Conservation (phyloP, 2,888 invertebrate species). For the Philhelius pedissequus region DNA sequence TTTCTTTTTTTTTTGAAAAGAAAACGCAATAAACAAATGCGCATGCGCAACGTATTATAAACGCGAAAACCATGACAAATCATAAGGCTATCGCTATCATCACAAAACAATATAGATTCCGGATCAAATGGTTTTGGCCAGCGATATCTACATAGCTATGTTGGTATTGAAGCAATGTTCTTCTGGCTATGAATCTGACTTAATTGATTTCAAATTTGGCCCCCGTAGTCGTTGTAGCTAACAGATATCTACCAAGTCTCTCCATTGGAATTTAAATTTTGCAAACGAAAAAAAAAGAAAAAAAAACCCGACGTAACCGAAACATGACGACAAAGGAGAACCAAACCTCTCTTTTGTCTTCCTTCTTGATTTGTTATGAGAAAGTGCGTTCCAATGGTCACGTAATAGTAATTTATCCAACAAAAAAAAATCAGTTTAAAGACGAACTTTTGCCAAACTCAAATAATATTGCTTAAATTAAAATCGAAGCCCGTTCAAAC, state of each 20-base stretch:
- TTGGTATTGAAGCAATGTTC: background rate
- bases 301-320: constrained; percentile 39
- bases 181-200: background rate
- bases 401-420: constrained; percentile 60
- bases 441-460: constrained; percentile 64
- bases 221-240: too few species aligned
- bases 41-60: constrained; percentile 49
- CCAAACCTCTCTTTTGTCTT: constrained; percentile 19
- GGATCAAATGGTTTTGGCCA: background rate
- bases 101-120: background rate
- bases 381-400: constrained; percentile 64
- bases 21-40: constrained; percentile 41
- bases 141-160: too few species aligned
- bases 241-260: background rate
- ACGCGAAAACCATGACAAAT: constrained; percentile 20
- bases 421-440: constrained; percentile 57
- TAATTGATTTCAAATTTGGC: background rate
- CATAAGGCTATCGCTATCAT: constrained; percentile 39
- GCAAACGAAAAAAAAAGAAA: constrained; percentile 25
- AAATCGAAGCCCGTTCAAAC: constrained; percentile 29
- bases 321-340: constrained; percentile 44
- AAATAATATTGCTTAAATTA: constrained; percentile 14
- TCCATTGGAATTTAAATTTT: constrained; percentile 59
- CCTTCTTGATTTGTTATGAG: constrained; percentile 36
- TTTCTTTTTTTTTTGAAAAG: too few species aligned